phyloP scores from a whole-genome alignment of 2,888 invertebrate species.

The Norana najaformis region DNA sequence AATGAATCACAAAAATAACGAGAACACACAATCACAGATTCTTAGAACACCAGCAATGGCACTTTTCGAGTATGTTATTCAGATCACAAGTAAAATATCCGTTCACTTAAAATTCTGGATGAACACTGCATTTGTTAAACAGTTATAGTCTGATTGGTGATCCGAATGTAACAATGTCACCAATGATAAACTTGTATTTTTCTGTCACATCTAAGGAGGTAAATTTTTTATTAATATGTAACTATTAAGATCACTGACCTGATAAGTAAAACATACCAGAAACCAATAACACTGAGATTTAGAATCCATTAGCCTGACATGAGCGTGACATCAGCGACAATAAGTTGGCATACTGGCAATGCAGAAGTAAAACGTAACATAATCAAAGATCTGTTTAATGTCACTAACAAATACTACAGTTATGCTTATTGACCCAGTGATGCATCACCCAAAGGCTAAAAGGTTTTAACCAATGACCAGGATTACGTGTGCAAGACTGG shows the following conservation, averaged over 20 bases:
- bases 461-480: no score
- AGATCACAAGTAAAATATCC: not conserved
- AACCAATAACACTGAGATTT: no score
- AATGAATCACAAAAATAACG: not conserved
- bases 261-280: not conserved
- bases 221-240: not conserved
- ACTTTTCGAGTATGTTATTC: not conserved
- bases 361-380: not conserved
- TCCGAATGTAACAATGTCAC: not conserved
- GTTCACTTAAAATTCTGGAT: not conserved
- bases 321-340: not conserved
- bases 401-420: no score
- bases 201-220: not conserved
- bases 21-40: not conserved
- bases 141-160: not conserved
- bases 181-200: not conserved
- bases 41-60: conserved; percentile 13
- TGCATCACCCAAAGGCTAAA: no score
- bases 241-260: not conserved
- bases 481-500: no score
- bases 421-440: no score
- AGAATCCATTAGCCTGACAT: no score
- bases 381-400: not conserved
- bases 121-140: not conserved
- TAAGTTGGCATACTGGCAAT: not conserved